Base-by-base conservation (phyloP, 2,113 vertebrate genomes). In the Anas platyrhynchos region DNA sequence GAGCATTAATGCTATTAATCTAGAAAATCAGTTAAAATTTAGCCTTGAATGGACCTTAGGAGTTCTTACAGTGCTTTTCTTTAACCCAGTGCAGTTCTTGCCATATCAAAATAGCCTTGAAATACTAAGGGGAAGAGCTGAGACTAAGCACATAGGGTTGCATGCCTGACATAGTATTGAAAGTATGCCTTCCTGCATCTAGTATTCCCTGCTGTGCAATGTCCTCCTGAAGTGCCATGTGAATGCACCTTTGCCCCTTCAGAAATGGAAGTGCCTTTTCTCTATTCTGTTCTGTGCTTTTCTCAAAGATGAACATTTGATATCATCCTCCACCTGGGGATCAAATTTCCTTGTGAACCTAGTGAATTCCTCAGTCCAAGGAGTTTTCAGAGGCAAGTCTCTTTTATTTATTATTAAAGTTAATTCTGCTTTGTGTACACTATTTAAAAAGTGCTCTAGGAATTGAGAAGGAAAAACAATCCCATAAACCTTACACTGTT, bases 171-270 rank as follows among this genome's bases (percentile, higher is more conserved):
- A 71, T 18, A 82, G 22, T 41, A 15, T 89, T n/a, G 6, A 78
- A 48, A 17, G 61, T 89, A 38, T 11, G 13, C 4, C 61, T 73
- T 55, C 58, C 38, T 71, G 8, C 17, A 74, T 8, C 11, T 74
- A 11, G 16, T 34, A 29, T 83, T 88, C 44, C 4, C 18, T 69
- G 22, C 9, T 69, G 7, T 34, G 36, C 18, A 18, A 16, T 31
- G 22, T 52, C 6, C 5, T 83, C 25, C n/a, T 75, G 32, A 83
- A 61, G 32, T 56, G 23, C 10, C 1, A 0, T 0, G 0, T 54
- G 50, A 88, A 73, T 16, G 7, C 34, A 69, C 18, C 2, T 74
- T 66, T 62, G 6, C 13, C 13, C 22, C 34, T 66, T 83, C 48
- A 73, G 43, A 71, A 89, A 41, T 21, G 21, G 46, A 71, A 81